phyloP scores from a whole-genome alignment of 2,888 invertebrate genomes.

The Dascillus cervinus region DNA sequence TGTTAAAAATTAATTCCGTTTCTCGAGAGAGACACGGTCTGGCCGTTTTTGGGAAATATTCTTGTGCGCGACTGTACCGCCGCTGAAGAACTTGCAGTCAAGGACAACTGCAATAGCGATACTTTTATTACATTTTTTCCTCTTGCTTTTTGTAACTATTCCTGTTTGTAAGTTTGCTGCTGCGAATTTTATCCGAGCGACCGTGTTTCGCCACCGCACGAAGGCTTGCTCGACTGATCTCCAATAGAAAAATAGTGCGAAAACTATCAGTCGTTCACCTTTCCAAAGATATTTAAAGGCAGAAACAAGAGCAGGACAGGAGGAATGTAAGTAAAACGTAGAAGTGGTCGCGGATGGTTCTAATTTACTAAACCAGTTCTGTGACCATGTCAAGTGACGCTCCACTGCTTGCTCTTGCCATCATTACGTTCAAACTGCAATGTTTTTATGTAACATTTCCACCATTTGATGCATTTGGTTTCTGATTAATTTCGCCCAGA shows the following conservation, averaged over 20 bases:
- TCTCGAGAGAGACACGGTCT: too few relatives aligned
- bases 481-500: too few relatives aligned
- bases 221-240: too few relatives aligned
- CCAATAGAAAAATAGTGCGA: too few relatives aligned
- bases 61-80: constrained; percentile 3
- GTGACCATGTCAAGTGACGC: constrained; percentile 41
- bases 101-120: constrained; percentile 20
- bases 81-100: constrained; percentile 20
- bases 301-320: constrained; percentile 38
- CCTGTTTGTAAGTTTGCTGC: too few relatives aligned
- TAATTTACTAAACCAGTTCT: constrained; percentile 43
- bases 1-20: too few relatives aligned
- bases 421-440: constrained; percentile 9
- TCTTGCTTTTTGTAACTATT: constrained; percentile 8
- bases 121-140: constrained; percentile 13
- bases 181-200: too few relatives aligned
- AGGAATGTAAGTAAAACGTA: constrained; percentile 33
- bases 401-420: constrained; percentile 27
- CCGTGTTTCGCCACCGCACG: too few relatives aligned
- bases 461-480: too few relatives aligned
- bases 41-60: too few relatives aligned
- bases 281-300: constrained; percentile 20
- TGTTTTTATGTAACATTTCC: not conserved
- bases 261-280: constrained; percentile 18
- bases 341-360: constrained; percentile 36